Conservation (phyloP, 2,888 invertebrate species). For the Limnephilus rhombicus region DNA sequence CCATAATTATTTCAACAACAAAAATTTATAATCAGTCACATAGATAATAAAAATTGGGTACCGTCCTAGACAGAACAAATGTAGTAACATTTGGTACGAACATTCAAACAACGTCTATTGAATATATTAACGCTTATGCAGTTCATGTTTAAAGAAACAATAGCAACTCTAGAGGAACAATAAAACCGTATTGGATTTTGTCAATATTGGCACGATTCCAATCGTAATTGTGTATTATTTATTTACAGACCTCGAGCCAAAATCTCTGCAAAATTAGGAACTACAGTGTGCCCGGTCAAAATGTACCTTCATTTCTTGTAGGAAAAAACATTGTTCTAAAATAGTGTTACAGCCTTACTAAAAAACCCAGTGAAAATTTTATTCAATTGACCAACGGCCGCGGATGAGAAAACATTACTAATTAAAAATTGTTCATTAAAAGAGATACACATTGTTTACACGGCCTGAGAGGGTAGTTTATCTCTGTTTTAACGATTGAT, state of each 20-base stretch:
- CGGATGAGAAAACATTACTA: no score
- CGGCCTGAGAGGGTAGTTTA: no score
- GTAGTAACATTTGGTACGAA: background rate
- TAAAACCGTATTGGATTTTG: background rate
- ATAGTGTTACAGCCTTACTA: no score
- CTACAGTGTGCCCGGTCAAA: background rate
- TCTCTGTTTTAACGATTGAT: no score
- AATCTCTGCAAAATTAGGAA: background rate
- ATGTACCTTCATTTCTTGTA: background rate
- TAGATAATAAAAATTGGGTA: no score
- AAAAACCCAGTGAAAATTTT: no score
- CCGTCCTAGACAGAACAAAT: background rate
- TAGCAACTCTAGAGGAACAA: background rate
- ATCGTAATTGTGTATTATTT: slow-evolving; percentile 21
- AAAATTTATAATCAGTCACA: no score
- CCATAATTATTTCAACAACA: no score
- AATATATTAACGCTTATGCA: background rate
- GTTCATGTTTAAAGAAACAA: background rate
- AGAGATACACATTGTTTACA: no score
- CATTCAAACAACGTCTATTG: background rate
- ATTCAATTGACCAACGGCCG: no score
- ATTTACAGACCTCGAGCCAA: slow-evolving; percentile 5
- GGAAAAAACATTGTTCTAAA: no score
- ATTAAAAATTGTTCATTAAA: no score
- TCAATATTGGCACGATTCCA: slow-evolving; percentile 27